Evolutionary conservation across 2,888 invertebrate genomes (phyloP).

Genomic region (Caenorhabditis sp.): DNA sequence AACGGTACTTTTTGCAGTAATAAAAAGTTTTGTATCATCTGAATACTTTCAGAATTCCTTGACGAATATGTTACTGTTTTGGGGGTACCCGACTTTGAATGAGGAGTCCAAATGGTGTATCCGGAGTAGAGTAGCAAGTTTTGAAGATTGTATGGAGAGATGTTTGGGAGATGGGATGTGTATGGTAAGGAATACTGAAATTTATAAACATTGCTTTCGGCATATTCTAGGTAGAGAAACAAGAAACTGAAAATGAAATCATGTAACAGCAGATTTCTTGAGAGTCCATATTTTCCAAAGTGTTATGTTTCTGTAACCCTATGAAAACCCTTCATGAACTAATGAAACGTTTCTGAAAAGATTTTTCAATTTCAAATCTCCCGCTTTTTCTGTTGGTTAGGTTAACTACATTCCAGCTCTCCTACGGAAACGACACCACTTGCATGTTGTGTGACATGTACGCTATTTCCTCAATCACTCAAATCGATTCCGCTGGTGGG

Average conservation of each 20-base stretch:
- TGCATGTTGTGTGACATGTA: slow-evolving; percentile 4
- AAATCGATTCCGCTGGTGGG: background rate
- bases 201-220: too few species aligned
- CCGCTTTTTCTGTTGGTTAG: background rate
- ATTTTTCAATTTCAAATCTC: background rate
- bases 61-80: slow-evolving; percentile 2
- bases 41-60: background rate
- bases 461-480: background rate
- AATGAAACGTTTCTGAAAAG: background rate
- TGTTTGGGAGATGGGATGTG: slow-evolving; percentile 9
- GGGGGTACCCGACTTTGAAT: background rate
- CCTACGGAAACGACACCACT: background rate
- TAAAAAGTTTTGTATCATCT: too few species aligned
- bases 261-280: too few species aligned
- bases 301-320: too few species aligned
- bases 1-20: background rate
- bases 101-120: background rate
- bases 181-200: slow-evolving; percentile 16
- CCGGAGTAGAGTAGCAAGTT: too few species aligned
- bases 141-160: background rate
- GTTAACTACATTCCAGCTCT: background rate
- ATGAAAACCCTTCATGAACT: too few species aligned
- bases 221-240: too few species aligned
- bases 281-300: too few species aligned
- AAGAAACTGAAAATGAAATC: too few species aligned